phyloP scores from a whole-genome alignment of 2,113 vertebrate genomes.

The Corydoras sp. region DNA sequence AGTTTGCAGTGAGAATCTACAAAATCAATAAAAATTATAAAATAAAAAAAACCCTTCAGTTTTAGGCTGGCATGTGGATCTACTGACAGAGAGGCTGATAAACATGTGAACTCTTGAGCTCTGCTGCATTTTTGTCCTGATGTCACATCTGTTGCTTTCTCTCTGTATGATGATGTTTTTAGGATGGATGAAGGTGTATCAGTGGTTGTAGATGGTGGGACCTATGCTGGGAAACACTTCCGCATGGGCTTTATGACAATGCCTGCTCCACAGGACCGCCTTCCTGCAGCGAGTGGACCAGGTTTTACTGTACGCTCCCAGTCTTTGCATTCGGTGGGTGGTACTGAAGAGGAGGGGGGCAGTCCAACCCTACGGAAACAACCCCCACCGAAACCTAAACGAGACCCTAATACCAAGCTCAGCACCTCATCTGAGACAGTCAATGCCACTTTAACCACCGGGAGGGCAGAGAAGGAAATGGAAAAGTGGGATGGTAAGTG shows the following conservation, averaged over 20 bases:
- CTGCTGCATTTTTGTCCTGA: not conserved
- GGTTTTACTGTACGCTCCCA: slow-evolving; percentile 92
- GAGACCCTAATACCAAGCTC: slow-evolving; percentile 92
- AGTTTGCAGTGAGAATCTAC: too few species aligned
- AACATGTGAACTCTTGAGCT: not conserved
- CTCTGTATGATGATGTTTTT: slow-evolving; percentile 33
- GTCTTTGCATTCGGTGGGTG: slow-evolving; percentile 91
- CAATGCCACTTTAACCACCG: slow-evolving; percentile 60
- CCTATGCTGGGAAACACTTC: slow-evolving; percentile 85
- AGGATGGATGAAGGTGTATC: slow-evolving; percentile 88
- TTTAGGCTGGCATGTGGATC: too few species aligned
- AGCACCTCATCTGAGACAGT: slow-evolving; percentile 91
- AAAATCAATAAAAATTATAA: too few species aligned
- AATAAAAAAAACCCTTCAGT: too few species aligned
- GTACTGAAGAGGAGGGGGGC: slow-evolving; percentile 74
- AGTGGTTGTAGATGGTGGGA: slow-evolving; percentile 73
- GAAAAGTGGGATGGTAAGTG: slow-evolving; percentile 73
- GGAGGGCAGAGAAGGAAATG: slow-evolving; percentile 61
- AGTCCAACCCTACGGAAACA: slow-evolving; percentile 78
- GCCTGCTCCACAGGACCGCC: slow-evolving; percentile 89
- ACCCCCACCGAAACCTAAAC: slow-evolving; percentile 89
- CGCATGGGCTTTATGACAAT: slow-evolving; percentile 97
- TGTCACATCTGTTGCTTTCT: not conserved
- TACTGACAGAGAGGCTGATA: too few species aligned
- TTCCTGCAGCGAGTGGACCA: slow-evolving; percentile 76